Evolutionary conservation across 1,140 invertebrate genomes (phyloP), one percentile per base, ranked within the genome.

Genomic region (Listronotus bonariensis): DNA sequence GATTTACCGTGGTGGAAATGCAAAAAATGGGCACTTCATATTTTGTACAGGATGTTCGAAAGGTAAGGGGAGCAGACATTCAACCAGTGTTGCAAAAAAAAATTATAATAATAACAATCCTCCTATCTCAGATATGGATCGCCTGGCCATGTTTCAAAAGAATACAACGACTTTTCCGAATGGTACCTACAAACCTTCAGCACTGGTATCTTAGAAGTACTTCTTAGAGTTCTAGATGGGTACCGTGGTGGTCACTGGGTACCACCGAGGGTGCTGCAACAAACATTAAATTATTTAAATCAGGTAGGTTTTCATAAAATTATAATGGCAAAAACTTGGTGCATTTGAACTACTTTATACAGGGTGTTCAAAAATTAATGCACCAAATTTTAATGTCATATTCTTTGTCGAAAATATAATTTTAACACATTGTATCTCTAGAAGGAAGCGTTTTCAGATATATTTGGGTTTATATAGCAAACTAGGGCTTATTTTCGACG

Each of bases 1-100:
- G 93, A 97, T 75, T 82, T 96, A 45, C 86, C 94, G 9, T 97
- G 95, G 90, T 99, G 97, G 97, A 99, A 99, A 78, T 92, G 92
- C 71, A 99, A 98, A 81, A 99, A 99, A 78, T 99, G 97, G 97
- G 92, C 96, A 2, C 81, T 97, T 6, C 95, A 98, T 76, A 97
- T 96, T 63, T 82, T 99, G 57, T 87, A 92, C 55, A 85, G 96
- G 76, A 88, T 97, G 78, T 99, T 99, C 84, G 97, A 99, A 82
- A 88, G 95, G 53, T 65, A 41, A 43, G 15, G n/a, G 15, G 8
- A 9, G 6, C 14, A n/a, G 20, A 26, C 5, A 26, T 26, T 26
- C 20, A 26, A 26, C 20, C 20, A 26, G 5, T 26, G 5, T 3
- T 26, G 5, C 20, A 26, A n/a, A n/a, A n/a, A n/a, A n/a, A n/a